Evolutionary conservation across 2,888 invertebrate genomes (phyloP).

Genomic region (Notocelia uddmanniana): DNA sequence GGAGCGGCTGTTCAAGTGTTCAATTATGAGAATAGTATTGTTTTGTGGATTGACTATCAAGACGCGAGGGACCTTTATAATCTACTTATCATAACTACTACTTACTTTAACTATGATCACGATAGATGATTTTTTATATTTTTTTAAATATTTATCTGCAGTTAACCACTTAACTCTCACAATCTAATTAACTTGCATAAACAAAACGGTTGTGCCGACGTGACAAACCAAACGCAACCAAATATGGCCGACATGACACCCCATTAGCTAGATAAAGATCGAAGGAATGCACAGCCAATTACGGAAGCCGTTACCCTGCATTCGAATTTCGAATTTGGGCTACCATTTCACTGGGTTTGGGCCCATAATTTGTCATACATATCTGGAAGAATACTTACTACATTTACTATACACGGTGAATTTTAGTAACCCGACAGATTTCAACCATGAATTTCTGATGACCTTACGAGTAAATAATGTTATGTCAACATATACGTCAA

Average conservation of each 20-base stretch:
- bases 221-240: conserved; percentile 27
- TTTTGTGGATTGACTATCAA: background rate
- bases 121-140: background rate
- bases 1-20: background rate
- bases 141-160: background rate
- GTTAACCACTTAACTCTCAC: conserved; percentile 1
- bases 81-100: too few relatives aligned
- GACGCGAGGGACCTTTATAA: too few relatives aligned
- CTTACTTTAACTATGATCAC: background rate
- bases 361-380: conserved; percentile 10
- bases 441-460: too few relatives aligned
- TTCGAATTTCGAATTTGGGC: conserved; percentile 34
- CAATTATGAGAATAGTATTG: background rate
- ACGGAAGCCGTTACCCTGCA: conserved; percentile 40
- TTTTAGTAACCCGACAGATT: too few relatives aligned
- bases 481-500: too few relatives aligned
- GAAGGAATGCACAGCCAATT: conserved; percentile 42
- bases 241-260: conserved; percentile 35
- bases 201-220: conserved; percentile 19
- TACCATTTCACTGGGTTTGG: conserved; percentile 23
- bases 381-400: background rate
- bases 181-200: conserved; percentile 22
- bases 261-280: conserved; percentile 44
- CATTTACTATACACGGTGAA: background rate
- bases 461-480: too few relatives aligned